Base-by-base conservation (phyloP, 2,797 vertebrate species). In the Sebastolobus alascanus region DNA sequence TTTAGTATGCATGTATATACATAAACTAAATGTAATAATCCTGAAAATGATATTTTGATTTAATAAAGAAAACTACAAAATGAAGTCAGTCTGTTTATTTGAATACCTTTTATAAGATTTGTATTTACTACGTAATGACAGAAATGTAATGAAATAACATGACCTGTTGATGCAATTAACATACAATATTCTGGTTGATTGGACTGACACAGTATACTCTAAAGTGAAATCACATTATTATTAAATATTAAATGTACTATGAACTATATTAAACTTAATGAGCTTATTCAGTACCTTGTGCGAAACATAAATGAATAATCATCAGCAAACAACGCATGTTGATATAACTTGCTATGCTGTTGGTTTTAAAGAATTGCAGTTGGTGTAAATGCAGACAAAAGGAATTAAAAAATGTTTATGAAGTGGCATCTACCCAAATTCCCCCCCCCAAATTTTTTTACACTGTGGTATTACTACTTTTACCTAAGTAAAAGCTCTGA, bases 21-120 rank as follows among this genome's bases (percentile, higher is more conserved):
- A 54, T 63, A 11, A 73, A 38, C 35, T 64, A n/a, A 80, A 76
- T 74, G 73, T 69, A 33, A 77, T 75, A 66, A 84, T 82, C 74
- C 52, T 79, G 59, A 75, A 58, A 83, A 85, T 79, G 3, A 74
- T 33, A 16, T 89, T 83, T 87, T 85, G 76, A 82, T 87, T 84
- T 76, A 91, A 92, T 92, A 90, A 92, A 92, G 33, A 77, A 71
- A 82, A 64, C 16, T 40, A 40, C 1, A 65, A 79, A 79, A 67
- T 58, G 0, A 54, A 60, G 14, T 16, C n/a, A 1, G 14, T 56
- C 2, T 64, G 16, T 52, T 59, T 33, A 7, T 69, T 73, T 67
- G 1, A 68, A 3, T 11, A 16, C 11, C 3, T 61, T 60, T 29
- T 22, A 2, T 7, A 35, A 11, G 3, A 6, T 12, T 31, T 20